Evolutionary conservation across 35 echinoderm and acorn worm species (phyloP).

Genomic region (Diadema setosum): DNA sequence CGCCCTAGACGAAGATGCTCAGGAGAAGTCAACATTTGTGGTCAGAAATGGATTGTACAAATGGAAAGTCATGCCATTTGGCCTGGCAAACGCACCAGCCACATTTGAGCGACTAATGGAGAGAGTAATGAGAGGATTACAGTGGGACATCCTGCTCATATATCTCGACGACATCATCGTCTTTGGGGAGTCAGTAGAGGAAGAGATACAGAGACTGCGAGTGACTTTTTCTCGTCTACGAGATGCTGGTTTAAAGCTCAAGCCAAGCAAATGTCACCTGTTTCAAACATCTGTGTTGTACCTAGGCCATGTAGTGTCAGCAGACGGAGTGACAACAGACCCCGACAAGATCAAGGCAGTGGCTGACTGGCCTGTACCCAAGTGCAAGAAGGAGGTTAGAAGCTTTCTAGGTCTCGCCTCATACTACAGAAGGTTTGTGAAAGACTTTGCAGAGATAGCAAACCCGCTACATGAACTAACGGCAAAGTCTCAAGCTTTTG

Average conservation of each 20-base stretch:
- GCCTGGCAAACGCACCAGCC: slow-evolving; percentile 54
- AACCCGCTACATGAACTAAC: slow-evolving; percentile 40
- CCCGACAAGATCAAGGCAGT: slow-evolving; percentile 21
- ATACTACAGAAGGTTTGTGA: slow-evolving; percentile 40
- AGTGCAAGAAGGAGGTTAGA: neutral
- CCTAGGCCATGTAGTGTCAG: slow-evolving; percentile 54
- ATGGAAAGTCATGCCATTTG: slow-evolving; percentile 59
- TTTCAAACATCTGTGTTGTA: slow-evolving; percentile 2
- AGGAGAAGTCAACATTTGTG: slow-evolving; percentile 24
- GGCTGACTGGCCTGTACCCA: slow-evolving; percentile 22
- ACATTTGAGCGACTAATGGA: slow-evolving; percentile 74
- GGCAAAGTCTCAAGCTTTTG: too few relatives aligned
- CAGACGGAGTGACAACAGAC: neutral
- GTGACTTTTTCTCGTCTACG: slow-evolving; percentile 2
- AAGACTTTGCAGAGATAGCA: slow-evolving; percentile 12
- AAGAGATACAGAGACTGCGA: slow-evolving; percentile 21
- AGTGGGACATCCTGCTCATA: slow-evolving; percentile 23
- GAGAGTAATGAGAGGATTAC: slow-evolving; percentile 39
- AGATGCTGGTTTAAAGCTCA: slow-evolving; percentile 24
- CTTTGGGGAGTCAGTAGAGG: slow-evolving; percentile 42
- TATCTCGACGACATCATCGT: slow-evolving; percentile 77
- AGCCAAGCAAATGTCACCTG: slow-evolving; percentile 47
- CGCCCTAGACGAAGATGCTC: slow-evolving; percentile 7
- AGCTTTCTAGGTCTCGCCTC: slow-evolving; percentile 46
- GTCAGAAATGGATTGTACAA: slow-evolving; percentile 60